Conservation (phyloP, 2,113 vertebrate species). For the Actenoides lindsayi region DNA sequence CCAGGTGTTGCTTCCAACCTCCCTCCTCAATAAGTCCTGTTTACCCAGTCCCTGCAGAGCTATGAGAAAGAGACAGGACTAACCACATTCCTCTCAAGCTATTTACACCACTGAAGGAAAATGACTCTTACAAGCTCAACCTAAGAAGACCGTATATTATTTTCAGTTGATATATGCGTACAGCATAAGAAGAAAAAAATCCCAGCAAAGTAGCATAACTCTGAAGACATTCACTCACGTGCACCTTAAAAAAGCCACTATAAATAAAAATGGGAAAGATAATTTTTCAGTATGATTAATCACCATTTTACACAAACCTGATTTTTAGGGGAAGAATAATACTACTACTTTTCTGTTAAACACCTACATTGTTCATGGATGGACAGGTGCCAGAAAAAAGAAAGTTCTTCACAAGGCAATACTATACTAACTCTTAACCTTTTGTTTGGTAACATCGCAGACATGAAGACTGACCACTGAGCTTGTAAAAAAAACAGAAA, state of each 20-base stretch:
- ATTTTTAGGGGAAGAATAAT: background rate
- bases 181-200: background rate
- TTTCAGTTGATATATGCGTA: background rate
- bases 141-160: background rate
- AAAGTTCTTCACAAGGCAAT: background rate
- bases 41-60: background rate
- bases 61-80: constrained; percentile 22
- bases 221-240: background rate
- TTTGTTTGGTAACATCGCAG: background rate
- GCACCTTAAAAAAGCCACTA: background rate
- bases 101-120: constrained; percentile 12
- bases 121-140: background rate
- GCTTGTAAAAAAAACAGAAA: background rate
- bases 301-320: background rate
- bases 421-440: background rate
- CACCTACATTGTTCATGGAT: background rate
- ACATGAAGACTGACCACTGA: background rate
- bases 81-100: constrained; percentile 34
- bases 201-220: background rate
- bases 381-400: background rate
- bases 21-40: background rate
- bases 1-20: background rate
- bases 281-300: background rate
- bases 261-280: background rate
- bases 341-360: background rate